A percentile compares a stretch with the other conserved stretches of the same genome.
phyloP scores from a whole-genome alignment of 1,140 invertebrate species.

The Dinoponera quadriceps region DNA sequence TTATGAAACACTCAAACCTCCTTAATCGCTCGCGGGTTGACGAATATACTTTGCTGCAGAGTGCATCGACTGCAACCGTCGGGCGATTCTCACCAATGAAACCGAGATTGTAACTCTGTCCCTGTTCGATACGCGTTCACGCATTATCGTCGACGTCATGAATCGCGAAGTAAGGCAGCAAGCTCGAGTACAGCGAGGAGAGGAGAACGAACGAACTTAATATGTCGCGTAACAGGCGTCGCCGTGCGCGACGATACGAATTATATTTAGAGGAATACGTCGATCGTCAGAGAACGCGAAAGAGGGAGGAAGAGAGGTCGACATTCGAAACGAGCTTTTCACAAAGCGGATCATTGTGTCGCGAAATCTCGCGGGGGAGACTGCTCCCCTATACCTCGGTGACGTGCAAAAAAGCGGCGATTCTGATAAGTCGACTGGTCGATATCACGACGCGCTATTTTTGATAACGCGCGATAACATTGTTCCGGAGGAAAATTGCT shows the following conservation, averaged over 20 bases:
- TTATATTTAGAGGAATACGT: slow-evolving; percentile 77
- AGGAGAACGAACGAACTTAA: background rate
- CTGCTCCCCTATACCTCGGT: background rate
- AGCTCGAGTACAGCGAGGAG: background rate
- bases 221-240: slow-evolving; percentile 26
- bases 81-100: background rate
- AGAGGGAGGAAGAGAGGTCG: slow-evolving; percentile 29
- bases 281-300: slow-evolving; percentile 15
- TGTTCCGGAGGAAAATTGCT: background rate
- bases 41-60: background rate
- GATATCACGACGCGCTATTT: background rate
- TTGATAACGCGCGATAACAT: background rate
- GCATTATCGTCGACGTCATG: slow-evolving; percentile 24
- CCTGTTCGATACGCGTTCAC: background rate
- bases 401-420: background rate
- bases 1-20: too few relatives aligned
- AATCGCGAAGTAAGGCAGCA: slow-evolving; percentile 32
- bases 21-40: too few relatives aligned
- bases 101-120: background rate
- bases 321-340: slow-evolving; percentile 43
- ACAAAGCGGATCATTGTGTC: slow-evolving; percentile 65
- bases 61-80: background rate
- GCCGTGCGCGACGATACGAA: slow-evolving; percentile 63
- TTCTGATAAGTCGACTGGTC: slow-evolving; percentile 17
- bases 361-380: slow-evolving; percentile 18